Percentiles rank a stretch among this genome's conserved stretches.
These are phyloP conservation scores for Psittacula derbiana DNA, from an alignment of 2,797 vertebrate genomes.

Conservation along the genomic window DNA sequence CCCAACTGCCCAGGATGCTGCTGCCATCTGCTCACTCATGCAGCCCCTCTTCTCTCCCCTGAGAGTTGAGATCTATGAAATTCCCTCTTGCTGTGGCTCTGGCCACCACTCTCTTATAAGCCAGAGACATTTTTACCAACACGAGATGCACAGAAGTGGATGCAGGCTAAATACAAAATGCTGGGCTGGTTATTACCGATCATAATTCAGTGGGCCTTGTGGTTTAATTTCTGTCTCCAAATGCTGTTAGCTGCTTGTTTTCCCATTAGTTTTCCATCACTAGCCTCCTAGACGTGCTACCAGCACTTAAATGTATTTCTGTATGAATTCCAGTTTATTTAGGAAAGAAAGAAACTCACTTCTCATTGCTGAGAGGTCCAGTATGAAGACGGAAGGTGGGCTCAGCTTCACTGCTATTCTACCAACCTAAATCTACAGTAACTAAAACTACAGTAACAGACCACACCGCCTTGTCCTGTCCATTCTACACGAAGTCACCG, in stretches of 20 bases:
- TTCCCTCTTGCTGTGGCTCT: not conserved
- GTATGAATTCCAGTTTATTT: not conserved
- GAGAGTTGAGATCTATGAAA: not conserved
- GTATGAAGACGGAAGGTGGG: too few relatives aligned
- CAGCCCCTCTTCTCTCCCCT: not conserved
- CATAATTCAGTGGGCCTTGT: not conserved
- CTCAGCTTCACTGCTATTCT: not conserved
- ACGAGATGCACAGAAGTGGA: not conserved
- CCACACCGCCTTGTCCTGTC: not conserved
- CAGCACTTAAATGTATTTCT: not conserved
- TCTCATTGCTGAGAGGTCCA: not conserved
- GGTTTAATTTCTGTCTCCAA: not conserved
- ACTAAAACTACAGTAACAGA: not conserved
- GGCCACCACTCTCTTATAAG: not conserved
- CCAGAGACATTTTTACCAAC: not conserved
- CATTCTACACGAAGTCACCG: not conserved
- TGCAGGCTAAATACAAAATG: not conserved
- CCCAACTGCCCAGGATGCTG: rapidly evolving
- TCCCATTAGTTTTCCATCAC: not conserved
- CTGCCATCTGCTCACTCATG: not conserved
- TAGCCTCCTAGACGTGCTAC: not conserved
- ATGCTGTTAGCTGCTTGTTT: not conserved
- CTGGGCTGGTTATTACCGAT: not conserved
- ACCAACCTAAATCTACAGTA: not conserved
- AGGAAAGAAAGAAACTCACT: not conserved